Evolutionary conservation across 2,888 invertebrate species (phyloP).

Genomic region (Cylloceria caligata): DNA sequence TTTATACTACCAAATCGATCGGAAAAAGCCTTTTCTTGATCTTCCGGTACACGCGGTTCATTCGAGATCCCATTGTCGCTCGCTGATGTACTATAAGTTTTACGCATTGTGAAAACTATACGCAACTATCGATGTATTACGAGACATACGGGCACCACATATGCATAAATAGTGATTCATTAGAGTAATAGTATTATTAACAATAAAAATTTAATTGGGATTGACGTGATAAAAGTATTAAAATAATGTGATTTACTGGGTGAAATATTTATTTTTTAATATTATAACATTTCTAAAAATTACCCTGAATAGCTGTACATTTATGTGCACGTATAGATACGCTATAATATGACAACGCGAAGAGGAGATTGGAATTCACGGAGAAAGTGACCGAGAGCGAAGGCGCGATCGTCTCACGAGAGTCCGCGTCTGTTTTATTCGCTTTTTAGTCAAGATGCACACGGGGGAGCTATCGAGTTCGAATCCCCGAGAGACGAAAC

Average conservation of each 20-base stretch:
- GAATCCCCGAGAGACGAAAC: slow-evolving; percentile 31
- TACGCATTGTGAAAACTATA: not conserved
- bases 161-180: not conserved
- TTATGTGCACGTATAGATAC: slow-evolving; percentile 54
- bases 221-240: not conserved
- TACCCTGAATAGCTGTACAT: too few relatives aligned
- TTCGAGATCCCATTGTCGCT: too few relatives aligned
- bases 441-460: slow-evolving; percentile 59
- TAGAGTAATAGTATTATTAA: not conserved
- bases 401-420: slow-evolving; percentile 47
- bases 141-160: slow-evolving; percentile 4
- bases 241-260: not conserved
- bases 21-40: slow-evolving; percentile 22
- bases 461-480: slow-evolving; percentile 51
- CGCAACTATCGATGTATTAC: slow-evolving; percentile 3
- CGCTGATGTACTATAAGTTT: too few relatives aligned
- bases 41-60: slow-evolving; percentile 37
- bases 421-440: slow-evolving; percentile 55
- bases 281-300: not conserved
- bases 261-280: not conserved
- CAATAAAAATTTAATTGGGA: not conserved
- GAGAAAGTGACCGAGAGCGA: slow-evolving; percentile 69
- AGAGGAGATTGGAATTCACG: slow-evolving; percentile 70
- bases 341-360: slow-evolving; percentile 70
- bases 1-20: slow-evolving; percentile 28